Percentiles rank a stretch among this genome's conserved stretches.
phyloP scores from a whole-genome alignment of 2,888 invertebrate genomes.

The Eulithis testata region DNA sequence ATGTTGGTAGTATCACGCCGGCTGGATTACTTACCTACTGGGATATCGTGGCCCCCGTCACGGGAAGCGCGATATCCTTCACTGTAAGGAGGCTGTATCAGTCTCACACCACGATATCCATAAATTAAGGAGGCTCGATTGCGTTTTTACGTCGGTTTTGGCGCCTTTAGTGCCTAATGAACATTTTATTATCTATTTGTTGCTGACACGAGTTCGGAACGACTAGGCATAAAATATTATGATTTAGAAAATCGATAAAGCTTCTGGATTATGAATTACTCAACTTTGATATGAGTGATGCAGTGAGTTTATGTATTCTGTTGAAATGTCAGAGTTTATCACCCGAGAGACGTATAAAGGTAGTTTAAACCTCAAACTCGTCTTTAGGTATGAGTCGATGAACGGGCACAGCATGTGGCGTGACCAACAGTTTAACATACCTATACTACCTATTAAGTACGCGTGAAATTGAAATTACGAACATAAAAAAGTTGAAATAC shows the following conservation, averaged over 20 bases:
- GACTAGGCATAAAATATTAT: constrained; percentile 35
- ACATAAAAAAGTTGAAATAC: constrained; percentile 63
- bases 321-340: constrained; percentile 27
- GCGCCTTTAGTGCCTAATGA: constrained; percentile 41
- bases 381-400: constrained; percentile 43
- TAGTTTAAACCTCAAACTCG: constrained; percentile 26
- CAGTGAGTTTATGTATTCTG: constrained; percentile 34
- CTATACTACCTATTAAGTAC: constrained; percentile 68
- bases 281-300: constrained; percentile 39
- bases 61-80: constrained; percentile 61
- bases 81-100: constrained; percentile 30
- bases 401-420: constrained; percentile 63
- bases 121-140: constrained; percentile 40
- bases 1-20: constrained; percentile 66
- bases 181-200: constrained; percentile 41
- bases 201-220: constrained; percentile 32
- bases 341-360: constrained; percentile 22
- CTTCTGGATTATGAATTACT: constrained; percentile 29
- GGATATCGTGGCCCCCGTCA: constrained; percentile 50
- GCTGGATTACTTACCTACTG: constrained; percentile 55
- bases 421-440: constrained; percentile 77
- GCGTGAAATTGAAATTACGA: constrained; percentile 81
- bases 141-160: constrained; percentile 38
- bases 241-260: constrained; percentile 35
- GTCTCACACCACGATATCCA: constrained; percentile 32